Evolutionary conservation across 2,888 invertebrate species (phyloP).

Genomic region (Netelia virgata): DNA sequence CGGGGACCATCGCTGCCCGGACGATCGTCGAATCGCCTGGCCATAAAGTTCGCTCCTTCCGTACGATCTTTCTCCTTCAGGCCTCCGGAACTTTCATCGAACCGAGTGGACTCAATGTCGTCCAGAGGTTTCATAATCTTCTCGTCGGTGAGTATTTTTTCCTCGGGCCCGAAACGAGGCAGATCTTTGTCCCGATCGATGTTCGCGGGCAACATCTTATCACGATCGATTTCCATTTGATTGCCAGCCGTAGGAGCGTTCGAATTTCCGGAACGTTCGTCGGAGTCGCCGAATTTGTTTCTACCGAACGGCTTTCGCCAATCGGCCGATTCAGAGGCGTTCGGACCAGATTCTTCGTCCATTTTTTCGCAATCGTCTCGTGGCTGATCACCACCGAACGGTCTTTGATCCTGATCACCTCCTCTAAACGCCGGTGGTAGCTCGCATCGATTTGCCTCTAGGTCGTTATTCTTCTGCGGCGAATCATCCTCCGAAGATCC

Average conservation of each 20-base stretch:
- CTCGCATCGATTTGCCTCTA: constrained; percentile 32
- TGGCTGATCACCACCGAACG: constrained; percentile 40
- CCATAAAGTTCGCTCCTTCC: constrained; percentile 18
- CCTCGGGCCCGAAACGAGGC: constrained; percentile 4
- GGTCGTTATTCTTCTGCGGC: background rate
- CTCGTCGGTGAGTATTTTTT: background rate
- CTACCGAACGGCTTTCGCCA: constrained; percentile 59
- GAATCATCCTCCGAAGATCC: constrained; percentile 23
- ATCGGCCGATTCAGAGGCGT: constrained; percentile 27
- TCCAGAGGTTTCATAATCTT: background rate
- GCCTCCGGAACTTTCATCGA: constrained; percentile 31
- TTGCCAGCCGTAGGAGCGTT: constrained; percentile 8
- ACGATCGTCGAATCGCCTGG: constrained; percentile 60
- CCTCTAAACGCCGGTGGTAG: constrained; percentile 61
- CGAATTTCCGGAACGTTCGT: constrained; percentile 50
- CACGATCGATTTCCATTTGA: constrained; percentile 17
- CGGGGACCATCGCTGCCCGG: constrained; percentile 49
- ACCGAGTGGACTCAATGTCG: constrained; percentile 11
- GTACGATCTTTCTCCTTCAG: constrained; percentile 24
- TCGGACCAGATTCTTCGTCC: background rate
- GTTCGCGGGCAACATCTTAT: background rate
- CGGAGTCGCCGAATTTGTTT: constrained; percentile 64
- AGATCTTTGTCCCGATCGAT: constrained; percentile 5
- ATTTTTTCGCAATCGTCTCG: constrained; percentile 14
- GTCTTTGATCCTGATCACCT: constrained; percentile 53